Evolutionary conservation across 2,797 vertebrate genomes (phyloP).

Genomic region (Chiroxiphia lanceolata): DNA sequence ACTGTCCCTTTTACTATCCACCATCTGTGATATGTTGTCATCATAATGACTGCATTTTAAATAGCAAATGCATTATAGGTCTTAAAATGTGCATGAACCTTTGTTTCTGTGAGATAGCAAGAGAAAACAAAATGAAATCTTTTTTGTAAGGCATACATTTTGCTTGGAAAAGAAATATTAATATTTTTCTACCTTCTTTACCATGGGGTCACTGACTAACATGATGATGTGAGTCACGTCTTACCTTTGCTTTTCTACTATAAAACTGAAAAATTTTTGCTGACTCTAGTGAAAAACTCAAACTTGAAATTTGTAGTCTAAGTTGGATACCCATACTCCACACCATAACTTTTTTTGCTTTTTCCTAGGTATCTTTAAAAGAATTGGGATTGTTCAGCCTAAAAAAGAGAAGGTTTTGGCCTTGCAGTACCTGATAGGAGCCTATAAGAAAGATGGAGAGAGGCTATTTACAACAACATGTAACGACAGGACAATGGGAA

Average conservation of each 20-base stretch:
- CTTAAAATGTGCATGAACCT: conserved; percentile 10
- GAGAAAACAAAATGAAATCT: not conserved
- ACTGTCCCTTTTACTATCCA: not conserved
- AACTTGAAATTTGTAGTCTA: not conserved
- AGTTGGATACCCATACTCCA: not conserved
- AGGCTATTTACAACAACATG: not conserved
- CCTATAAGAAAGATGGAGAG: not conserved
- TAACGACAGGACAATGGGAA: not conserved
- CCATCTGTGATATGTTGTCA: not conserved
- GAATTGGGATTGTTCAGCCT: not conserved
- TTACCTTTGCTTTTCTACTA: not conserved
- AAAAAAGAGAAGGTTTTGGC: not conserved
- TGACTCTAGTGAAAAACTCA: not conserved
- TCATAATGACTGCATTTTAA: conserved; percentile 17
- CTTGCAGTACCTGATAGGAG: not conserved
- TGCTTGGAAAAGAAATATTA: not conserved
- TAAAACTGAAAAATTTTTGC: not conserved
- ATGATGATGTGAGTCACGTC: not conserved
- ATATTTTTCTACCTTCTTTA: not conserved
- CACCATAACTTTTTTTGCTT: not conserved
- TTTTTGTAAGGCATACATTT: not conserved
- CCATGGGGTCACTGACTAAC: not conserved
- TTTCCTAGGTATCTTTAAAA: not conserved
- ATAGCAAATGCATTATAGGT: not conserved
- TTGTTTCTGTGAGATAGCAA: not conserved